Conservation (phyloP, 1,140 invertebrate genomes). For the Dendrolimus kikuchii region DNA sequence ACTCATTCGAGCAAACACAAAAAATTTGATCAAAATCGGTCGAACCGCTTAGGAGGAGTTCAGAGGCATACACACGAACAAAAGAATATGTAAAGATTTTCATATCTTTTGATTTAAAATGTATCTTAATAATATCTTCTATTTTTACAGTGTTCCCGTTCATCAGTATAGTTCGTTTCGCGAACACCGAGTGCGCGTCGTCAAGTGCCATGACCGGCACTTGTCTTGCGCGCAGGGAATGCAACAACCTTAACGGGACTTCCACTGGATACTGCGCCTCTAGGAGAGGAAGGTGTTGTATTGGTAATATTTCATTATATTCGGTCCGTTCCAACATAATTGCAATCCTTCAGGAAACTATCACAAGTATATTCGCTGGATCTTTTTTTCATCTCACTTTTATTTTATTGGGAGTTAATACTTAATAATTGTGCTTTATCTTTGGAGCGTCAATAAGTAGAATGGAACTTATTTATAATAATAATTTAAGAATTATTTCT, state of each 20-base stretch:
- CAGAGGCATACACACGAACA: no score
- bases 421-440: no score
- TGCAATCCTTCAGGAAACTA: background rate
- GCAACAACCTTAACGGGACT: slow-evolving; percentile 78
- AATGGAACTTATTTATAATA: no score
- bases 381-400: no score
- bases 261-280: slow-evolving; percentile 81
- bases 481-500: no score
- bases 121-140: background rate
- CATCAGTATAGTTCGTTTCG: slow-evolving; percentile 81
- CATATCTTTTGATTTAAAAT: background rate
- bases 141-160: slow-evolving; percentile 76
- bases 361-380: no score
- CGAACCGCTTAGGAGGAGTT: no score
- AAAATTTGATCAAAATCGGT: no score
- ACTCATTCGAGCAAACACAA: no score
- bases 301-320: slow-evolving; percentile 75
- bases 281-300: slow-evolving; percentile 80
- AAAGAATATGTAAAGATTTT: background rate
- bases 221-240: slow-evolving; percentile 83
- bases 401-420: no score
- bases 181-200: slow-evolving; percentile 77
- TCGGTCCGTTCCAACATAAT: background rate
- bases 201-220: slow-evolving; percentile 80
- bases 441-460: no score